phyloP scores from a whole-genome alignment of 2,888 invertebrate species.

The Volucella inanis region DNA sequence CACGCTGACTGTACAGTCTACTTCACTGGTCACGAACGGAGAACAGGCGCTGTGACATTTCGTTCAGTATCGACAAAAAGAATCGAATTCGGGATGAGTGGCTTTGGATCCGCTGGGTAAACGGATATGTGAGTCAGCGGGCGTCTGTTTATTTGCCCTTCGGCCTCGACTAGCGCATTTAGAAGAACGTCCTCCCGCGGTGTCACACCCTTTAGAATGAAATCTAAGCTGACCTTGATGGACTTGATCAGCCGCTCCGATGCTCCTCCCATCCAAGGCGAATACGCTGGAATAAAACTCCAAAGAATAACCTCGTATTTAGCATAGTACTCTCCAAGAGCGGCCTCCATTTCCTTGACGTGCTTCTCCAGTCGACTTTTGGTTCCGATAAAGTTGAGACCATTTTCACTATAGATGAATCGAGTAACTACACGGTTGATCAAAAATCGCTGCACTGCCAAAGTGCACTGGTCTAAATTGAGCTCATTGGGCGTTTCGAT shows the following conservation, averaged over 20 bases:
- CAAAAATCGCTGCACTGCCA: too few relatives aligned
- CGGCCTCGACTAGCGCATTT: conserved; percentile 5
- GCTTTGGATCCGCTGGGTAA: conserved; percentile 12
- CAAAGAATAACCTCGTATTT: conserved; percentile 9
- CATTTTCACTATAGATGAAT: conserved; percentile 14
- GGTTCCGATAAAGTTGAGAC: conserved; percentile 21
- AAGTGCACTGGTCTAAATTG: too few relatives aligned
- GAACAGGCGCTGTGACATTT: conserved; percentile 26
- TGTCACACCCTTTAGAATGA: conserved; percentile 4
- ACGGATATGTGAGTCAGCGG: conserved; percentile 19
- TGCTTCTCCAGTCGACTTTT: neutral
- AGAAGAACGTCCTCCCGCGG: conserved; percentile 30
- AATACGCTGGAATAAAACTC: conserved; percentile 9
- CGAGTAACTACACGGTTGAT: too few relatives aligned
- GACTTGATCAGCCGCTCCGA: conserved; percentile 11
- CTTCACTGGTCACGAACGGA: too few relatives aligned
- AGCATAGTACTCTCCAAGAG: neutral
- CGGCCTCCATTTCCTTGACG: conserved; percentile 1
- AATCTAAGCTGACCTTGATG: neutral
- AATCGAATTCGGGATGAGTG: conserved; percentile 35
- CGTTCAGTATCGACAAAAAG: conserved; percentile 2
- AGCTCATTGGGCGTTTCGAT: too few relatives aligned
- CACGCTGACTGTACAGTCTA: too few relatives aligned
- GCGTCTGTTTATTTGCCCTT: conserved; percentile 18
- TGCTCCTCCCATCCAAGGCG: conserved; percentile 15